These are phyloP conservation scores for Felis catus DNA, from an alignment of 2,113 vertebrate species.

Conservation along the genomic window DNA sequence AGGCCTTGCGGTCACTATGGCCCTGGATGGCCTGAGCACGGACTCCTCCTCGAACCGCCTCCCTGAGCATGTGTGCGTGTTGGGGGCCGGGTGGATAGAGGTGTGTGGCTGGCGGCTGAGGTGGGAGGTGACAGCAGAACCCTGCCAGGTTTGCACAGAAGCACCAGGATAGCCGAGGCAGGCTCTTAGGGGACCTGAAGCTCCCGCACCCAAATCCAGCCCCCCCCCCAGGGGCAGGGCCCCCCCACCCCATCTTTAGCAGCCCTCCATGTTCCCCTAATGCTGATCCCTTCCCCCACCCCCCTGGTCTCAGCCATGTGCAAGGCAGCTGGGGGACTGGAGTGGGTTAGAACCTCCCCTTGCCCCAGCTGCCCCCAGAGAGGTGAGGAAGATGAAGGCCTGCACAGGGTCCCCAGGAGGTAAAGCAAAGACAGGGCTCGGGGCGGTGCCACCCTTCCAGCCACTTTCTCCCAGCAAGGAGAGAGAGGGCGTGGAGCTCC, in stretches of 20 bases:
- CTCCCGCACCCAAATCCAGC: not conserved
- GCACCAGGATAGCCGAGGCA: not conserved
- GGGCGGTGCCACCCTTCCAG: not conserved
- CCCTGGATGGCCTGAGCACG: not conserved
- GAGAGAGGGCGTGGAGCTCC: accelerated
- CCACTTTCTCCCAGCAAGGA: not conserved
- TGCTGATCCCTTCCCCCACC: not conserved
- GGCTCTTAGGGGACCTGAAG: not conserved
- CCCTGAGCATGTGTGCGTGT: not conserved
- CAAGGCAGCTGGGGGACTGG: not conserved
- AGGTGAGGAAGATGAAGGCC: not conserved
- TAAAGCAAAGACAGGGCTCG: not conserved
- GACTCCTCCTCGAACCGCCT: not conserved
- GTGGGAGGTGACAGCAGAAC: not conserved
- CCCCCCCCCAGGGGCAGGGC: not conserved
- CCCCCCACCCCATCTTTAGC: not conserved
- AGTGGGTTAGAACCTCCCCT: not conserved
- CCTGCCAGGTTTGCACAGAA: not conserved
- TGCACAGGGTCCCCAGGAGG: not conserved
- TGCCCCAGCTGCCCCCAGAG: not conserved
- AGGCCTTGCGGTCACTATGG: not conserved
- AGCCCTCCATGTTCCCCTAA: not conserved
- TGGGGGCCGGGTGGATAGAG: not conserved
- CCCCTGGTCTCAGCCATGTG: not conserved
- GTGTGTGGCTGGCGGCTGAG: not conserved